Conservation (phyloP, 2,888 invertebrate genomes). For the Chaitophorus viminalis region DNA sequence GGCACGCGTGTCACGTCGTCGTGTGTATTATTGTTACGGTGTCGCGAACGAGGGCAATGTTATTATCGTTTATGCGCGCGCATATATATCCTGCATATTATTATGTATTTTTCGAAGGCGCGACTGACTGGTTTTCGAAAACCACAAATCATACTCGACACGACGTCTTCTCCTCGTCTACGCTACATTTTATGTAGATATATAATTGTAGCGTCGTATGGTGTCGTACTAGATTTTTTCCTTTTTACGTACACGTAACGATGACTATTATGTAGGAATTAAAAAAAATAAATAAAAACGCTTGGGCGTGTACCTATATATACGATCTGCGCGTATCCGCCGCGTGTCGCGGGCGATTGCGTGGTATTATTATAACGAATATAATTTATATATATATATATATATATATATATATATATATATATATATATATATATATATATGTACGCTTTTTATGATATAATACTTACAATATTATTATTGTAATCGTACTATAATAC, state of each 20-base stretch:
- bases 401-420: too few relatives aligned
- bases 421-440: too few relatives aligned
- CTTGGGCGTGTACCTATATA: not conserved
- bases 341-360: not conserved
- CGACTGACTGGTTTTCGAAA: conserved; percentile 18
- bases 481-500: not conserved
- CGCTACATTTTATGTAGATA: too few relatives aligned
- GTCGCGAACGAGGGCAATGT: conserved; percentile 4
- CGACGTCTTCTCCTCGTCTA: not conserved
- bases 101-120: not conserved
- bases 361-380: not conserved
- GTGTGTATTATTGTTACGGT: not conserved
- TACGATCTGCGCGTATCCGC: not conserved
- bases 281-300: not conserved
- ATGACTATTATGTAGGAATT: not conserved
- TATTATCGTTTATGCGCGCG: not conserved
- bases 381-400: too few relatives aligned
- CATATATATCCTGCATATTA: not conserved
- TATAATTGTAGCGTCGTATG: not conserved
- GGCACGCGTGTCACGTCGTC: not conserved
- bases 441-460: too few relatives aligned
- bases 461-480: not conserved
- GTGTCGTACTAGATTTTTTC: not conserved
- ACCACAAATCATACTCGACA: not conserved
- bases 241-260: too few relatives aligned